Conservation (phyloP, 2,113 vertebrate species). For the Ptilonorhynchus violaceus region DNA sequence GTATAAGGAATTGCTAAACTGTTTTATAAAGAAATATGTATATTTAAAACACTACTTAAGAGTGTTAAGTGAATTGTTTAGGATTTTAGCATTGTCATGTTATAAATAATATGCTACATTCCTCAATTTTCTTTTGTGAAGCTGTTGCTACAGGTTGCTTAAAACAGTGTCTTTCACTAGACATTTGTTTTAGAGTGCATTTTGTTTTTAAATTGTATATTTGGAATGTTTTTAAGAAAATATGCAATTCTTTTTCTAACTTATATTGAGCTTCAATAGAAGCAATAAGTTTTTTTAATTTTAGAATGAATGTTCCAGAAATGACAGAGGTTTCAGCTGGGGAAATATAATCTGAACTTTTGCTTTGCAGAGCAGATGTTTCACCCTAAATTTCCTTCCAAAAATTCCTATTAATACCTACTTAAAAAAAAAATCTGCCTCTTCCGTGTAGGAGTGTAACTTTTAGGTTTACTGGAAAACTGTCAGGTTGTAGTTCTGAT, state of each 20-base stretch:
- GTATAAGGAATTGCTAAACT: slow-evolving; percentile 45
- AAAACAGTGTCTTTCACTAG: slow-evolving; percentile 35
- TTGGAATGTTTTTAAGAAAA: slow-evolving; percentile 59
- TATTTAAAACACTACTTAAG: slow-evolving; percentile 46
- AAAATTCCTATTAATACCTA: neutral
- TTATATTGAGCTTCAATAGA: slow-evolving; percentile 45
- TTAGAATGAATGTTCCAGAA: slow-evolving; percentile 47
- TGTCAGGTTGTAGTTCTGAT: slow-evolving; percentile 49
- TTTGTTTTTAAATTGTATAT: slow-evolving; percentile 50
- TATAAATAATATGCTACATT: slow-evolving; percentile 43
- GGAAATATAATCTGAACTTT: neutral
- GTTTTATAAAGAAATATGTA: slow-evolving; percentile 61
- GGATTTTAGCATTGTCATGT: slow-evolving; percentile 43
- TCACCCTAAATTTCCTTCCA: neutral
- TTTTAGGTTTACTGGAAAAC: slow-evolving; percentile 13
- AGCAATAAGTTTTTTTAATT: slow-evolving; percentile 52
- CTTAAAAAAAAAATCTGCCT: neutral
- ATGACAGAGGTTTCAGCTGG: slow-evolving; percentile 26
- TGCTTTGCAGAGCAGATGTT: slow-evolving; percentile 23
- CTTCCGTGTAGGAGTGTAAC: slow-evolving; percentile 1
- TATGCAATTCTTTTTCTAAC: slow-evolving; percentile 65
- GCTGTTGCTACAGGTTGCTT: slow-evolving; percentile 39
- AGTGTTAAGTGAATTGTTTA: slow-evolving; percentile 32
- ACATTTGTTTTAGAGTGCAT: slow-evolving; percentile 32
- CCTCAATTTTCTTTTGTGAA: slow-evolving; percentile 30